A percentile compares a stretch with the other conserved stretches of the same genome.
phyloP scores from a whole-genome alignment of 2,113 vertebrate genomes.

The Protobothrops flavoviridis region DNA sequence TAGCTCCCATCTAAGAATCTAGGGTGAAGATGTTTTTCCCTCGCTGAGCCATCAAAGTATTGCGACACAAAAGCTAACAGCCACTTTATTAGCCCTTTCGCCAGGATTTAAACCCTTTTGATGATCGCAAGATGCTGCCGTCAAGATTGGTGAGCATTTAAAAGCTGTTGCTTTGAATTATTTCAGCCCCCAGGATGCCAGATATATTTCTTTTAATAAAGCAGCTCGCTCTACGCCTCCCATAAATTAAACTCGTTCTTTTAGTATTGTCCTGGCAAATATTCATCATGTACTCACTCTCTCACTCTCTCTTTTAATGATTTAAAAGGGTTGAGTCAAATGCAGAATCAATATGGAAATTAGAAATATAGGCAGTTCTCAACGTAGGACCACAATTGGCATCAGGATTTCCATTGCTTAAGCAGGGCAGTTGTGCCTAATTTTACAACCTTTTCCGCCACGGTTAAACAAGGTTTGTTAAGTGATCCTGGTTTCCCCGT shows the following conservation, averaged over 20 bases:
- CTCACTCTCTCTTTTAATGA: not conserved
- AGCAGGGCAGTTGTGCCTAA: not conserved
- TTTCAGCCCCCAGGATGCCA: conserved; percentile 39
- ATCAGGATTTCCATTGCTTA: not conserved
- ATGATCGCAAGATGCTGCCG: conserved; percentile 37
- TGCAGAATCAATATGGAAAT: not conserved
- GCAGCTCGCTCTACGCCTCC: conserved; percentile 16
- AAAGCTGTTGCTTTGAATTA: conserved; percentile 52
- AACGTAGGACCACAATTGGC: not conserved
- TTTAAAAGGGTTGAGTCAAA: not conserved
- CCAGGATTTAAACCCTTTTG: conserved; percentile 50
- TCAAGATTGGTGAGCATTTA: conserved; percentile 41
- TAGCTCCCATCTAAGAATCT: conserved; percentile 39
- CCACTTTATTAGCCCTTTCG: conserved; percentile 47
- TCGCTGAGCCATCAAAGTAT: conserved; percentile 55
- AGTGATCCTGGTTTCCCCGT: not conserved
- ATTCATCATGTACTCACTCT: not conserved
- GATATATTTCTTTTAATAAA: conserved; percentile 34
- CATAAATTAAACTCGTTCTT: conserved; percentile 45
- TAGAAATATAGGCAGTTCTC: not conserved
- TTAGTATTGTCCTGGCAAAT: conserved; percentile 25
- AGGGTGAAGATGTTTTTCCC: conserved; percentile 14
- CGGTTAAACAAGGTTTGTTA: not conserved
- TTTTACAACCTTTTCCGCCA: not conserved
- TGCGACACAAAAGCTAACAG: conserved; percentile 54